phyloP scores from a whole-genome alignment of 2,797 vertebrate species.

The Sebastes elongatus region DNA sequence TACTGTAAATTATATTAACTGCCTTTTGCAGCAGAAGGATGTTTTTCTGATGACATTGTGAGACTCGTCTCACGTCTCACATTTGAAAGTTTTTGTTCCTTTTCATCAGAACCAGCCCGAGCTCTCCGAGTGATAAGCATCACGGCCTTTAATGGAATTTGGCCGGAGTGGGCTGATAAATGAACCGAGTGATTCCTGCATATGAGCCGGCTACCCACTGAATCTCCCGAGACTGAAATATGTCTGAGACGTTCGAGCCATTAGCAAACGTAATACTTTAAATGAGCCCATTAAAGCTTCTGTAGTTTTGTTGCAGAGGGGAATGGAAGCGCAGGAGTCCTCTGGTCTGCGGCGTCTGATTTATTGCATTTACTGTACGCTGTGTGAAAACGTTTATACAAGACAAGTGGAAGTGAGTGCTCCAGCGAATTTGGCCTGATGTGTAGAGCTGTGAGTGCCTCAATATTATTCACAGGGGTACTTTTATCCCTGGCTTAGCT shows the following conservation, averaged over 20 bases:
- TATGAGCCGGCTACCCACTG: background rate
- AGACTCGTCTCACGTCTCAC: background rate
- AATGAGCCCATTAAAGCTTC: constrained; percentile 32
- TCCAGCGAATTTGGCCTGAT: constrained; percentile 59
- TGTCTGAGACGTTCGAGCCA: constrained; percentile 3
- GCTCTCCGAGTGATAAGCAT: constrained; percentile 8
- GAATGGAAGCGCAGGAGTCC: background rate
- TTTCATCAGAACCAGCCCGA: constrained; percentile 20
- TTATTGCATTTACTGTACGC: constrained; percentile 42
- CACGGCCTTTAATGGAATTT: constrained; percentile 29
- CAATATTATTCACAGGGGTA: constrained; percentile 68
- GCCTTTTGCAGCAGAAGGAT: background rate
- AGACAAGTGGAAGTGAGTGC: constrained; percentile 47
- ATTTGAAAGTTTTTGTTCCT: constrained; percentile 27
- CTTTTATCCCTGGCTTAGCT: constrained; percentile 62
- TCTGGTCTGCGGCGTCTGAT: constrained; percentile 29
- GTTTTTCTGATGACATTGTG: constrained; percentile 31
- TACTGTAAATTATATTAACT: constrained; percentile 3
- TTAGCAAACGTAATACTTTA: constrained; percentile 40
- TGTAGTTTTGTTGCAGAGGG: background rate
- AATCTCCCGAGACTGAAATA: constrained; percentile 17
- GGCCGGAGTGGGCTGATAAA: constrained; percentile 41
- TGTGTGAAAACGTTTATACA: constrained; percentile 42
- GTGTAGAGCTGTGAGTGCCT: constrained; percentile 41
- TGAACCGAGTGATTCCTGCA: constrained; percentile 30